phyloP scores from a whole-genome alignment of 2,113 vertebrate genomes.

The Albula glossodonta region DNA sequence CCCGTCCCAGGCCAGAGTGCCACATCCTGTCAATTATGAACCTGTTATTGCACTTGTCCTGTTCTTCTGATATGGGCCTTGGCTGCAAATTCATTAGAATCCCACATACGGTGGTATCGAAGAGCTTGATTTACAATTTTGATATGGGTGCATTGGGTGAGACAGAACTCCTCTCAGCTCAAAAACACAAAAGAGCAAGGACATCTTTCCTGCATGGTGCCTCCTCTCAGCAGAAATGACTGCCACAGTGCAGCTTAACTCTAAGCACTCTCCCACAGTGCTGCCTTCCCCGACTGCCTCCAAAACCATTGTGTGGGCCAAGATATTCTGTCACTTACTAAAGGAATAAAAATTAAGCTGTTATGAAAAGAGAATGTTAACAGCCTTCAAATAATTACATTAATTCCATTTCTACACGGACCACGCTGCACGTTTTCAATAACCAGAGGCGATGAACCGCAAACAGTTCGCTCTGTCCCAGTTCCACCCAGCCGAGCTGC shows the following conservation, averaged over 20 bases:
- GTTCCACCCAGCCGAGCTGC: background rate
- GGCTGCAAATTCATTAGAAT: too few species aligned
- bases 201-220: background rate
- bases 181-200: background rate
- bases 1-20: too few species aligned
- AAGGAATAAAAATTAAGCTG: constrained; percentile 13
- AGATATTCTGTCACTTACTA: background rate
- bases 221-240: background rate
- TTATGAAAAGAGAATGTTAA: constrained; percentile 6
- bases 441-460: background rate
- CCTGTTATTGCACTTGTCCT: too few species aligned
- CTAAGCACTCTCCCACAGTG: background rate
- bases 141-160: background rate
- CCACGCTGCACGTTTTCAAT: constrained; percentile 5
- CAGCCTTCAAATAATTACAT: constrained; percentile 8
- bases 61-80: too few species aligned
- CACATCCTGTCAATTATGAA: too few species aligned
- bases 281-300: background rate
- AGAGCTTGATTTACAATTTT: too few species aligned
- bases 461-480: background rate
- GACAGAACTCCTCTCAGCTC: background rate
- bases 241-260: too few species aligned
- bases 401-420: background rate
- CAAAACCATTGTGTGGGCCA: background rate
- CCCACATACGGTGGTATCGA: too few species aligned